These are phyloP conservation scores for Euzophera pinguis DNA, from an alignment of 2,888 invertebrate species.

Conservation along the genomic window DNA sequence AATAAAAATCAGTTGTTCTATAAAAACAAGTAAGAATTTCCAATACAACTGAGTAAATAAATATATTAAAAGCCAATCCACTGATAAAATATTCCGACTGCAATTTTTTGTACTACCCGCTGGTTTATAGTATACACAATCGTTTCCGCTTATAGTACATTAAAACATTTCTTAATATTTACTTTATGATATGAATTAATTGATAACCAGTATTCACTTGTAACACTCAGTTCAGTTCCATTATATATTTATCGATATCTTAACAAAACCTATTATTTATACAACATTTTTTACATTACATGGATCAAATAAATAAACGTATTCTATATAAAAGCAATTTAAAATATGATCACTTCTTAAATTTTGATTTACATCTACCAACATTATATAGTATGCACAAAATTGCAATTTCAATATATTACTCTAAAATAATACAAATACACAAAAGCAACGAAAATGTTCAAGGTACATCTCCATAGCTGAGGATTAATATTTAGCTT, in stretches of 20 bases:
- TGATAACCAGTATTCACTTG: not conserved
- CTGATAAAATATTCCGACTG: too few relatives aligned
- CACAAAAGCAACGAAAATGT: not conserved
- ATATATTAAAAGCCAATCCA: too few relatives aligned
- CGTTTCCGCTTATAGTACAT: not conserved
- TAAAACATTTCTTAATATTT: not conserved
- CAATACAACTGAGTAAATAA: too few relatives aligned
- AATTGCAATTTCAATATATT: not conserved
- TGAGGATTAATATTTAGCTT: not conserved
- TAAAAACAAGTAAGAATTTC: too few relatives aligned
- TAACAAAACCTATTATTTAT: not conserved
- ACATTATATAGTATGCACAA: not conserved
- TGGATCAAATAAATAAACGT: not conserved
- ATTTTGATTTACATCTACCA: not conserved
- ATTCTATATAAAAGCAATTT: not conserved
- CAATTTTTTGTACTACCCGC: too few relatives aligned
- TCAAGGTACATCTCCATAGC: not conserved
- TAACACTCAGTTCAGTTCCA: constrained; percentile 1
- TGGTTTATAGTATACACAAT: too few relatives aligned
- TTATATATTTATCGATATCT: not conserved
- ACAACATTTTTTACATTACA: not conserved
- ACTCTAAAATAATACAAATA: not conserved
- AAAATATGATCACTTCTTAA: not conserved
- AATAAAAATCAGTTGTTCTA: too few relatives aligned
- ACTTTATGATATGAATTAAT: constrained; percentile 21